Conservation (phyloP, 2,113 vertebrate genomes). For the Leptocoma aspasia region DNA sequence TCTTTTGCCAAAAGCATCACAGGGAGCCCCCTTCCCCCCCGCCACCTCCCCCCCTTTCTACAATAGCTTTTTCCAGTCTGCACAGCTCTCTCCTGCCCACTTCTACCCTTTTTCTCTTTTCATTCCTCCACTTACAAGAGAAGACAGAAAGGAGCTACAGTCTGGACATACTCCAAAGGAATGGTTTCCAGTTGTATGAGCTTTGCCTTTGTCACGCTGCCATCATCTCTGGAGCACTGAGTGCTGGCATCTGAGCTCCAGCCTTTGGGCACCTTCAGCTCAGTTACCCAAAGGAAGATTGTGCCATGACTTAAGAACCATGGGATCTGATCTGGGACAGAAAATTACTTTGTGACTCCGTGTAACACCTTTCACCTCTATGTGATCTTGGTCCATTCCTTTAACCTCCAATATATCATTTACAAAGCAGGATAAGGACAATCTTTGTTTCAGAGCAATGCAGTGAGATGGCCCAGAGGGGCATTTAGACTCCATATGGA, state of each 20-base stretch:
- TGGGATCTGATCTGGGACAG: not conserved
- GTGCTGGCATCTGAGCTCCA: not conserved
- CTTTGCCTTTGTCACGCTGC: not conserved
- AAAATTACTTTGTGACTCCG: fast-evolving
- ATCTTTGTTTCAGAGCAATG: not conserved
- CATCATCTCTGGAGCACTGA: fast-evolving
- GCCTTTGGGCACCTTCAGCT: not conserved
- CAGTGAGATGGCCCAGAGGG: too few relatives aligned
- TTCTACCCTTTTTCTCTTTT: not conserved
- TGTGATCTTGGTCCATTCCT: not conserved
- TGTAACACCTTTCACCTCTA: not conserved
- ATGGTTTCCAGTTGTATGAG: not conserved
- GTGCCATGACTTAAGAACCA: fast-evolving
- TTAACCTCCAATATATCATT: not conserved
- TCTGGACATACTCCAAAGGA: not conserved
- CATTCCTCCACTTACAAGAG: not conserved
- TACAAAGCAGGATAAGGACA: not conserved
- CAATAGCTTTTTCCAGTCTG: not conserved
- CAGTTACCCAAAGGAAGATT: not conserved
- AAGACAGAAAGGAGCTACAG: not conserved
- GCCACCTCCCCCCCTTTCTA: too few relatives aligned
- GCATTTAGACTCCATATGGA: not conserved
- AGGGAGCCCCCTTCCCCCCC: not conserved
- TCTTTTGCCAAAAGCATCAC: not conserved
- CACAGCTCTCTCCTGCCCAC: not conserved